Base-by-base conservation (phyloP, 2,797 vertebrate species). In the Spinus pinus region DNA sequence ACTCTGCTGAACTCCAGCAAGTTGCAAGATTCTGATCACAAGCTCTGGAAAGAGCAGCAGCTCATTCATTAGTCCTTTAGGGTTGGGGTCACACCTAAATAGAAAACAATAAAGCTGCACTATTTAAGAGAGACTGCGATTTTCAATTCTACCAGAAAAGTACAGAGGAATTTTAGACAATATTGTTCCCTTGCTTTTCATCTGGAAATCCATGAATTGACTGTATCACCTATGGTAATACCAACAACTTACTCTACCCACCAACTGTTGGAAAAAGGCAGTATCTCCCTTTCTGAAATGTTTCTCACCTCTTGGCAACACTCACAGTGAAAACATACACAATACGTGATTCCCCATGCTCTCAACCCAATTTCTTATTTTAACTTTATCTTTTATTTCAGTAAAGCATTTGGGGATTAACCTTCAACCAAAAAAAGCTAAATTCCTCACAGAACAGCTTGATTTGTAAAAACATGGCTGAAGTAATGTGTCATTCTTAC, bases 331-430 rank as follows among this genome's bases (percentile, higher is more conserved):
- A 92, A 96, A 87, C 81, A 94, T 53, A 86, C 14, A 92, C 87
- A 92, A 92, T 39, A 54, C n/a, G 12, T 0, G 16, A 94, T 66
- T 90, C 91, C 72, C 53, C 60, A 20, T 14, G 61, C 74, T 89
- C 81, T 93, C 60, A 94, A 93, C 71, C 79, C 77, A 80, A 62
- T 92, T 89, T 94, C 87, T 91, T 94, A 92, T 88, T 96, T 94
- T 94, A 92, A 72, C 66, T 92, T 61, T 15, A 94, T 54, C 14
- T 47, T 85, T 94, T 95, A 87, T 91, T 91, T 95, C 90, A 70
- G 84, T 19, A 69, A 89, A 72, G 64, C 90, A 87, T 94, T 85
- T 82, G 62, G 85, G 81, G 51, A 91, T 87, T 91, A 91, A 91
- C 81, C 87, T 87, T 72, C 84, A 89, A 82, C 71, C 46, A 84